phyloP scores from a whole-genome alignment of 2,113 vertebrate species.

The Xiphophorus maculatus region DNA sequence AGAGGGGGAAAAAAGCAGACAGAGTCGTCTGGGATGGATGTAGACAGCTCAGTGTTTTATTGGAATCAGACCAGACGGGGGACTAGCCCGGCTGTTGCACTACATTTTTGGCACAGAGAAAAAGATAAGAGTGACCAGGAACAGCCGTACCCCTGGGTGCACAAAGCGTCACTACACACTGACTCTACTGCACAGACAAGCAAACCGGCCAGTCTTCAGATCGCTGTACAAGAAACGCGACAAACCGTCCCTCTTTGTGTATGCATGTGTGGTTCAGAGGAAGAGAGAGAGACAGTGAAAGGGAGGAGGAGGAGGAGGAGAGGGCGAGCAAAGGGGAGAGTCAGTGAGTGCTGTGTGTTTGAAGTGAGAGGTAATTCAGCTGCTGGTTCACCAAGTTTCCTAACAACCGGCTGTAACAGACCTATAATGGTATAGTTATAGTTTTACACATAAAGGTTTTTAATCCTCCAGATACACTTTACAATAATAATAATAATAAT shows the following conservation, averaged over 20 bases:
- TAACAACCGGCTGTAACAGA: constrained; percentile 72
- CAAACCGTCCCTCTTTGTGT: constrained; percentile 57
- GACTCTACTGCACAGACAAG: constrained; percentile 80
- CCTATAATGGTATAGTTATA: constrained; percentile 69
- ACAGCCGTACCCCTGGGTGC: constrained; percentile 85
- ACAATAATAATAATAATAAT: constrained; percentile 74
- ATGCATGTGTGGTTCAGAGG: constrained; percentile 29
- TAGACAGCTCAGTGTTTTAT: constrained; percentile 91
- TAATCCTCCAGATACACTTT: constrained; percentile 71
- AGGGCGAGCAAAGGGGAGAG: constrained; percentile 33
- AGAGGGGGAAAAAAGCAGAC: constrained; percentile 1
- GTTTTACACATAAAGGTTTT: constrained; percentile 72
- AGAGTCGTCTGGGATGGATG: constrained; percentile 48
- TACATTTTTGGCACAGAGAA: constrained; percentile 98
- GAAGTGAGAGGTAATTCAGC: constrained; percentile 73
- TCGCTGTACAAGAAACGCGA: constrained; percentile 69
- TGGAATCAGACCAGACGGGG: constrained; percentile 89
- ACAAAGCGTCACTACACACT: constrained; percentile 93
- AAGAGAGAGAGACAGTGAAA: constrained; percentile 36
- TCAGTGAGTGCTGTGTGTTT: constrained; percentile 40
- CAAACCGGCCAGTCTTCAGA: constrained; percentile 66
- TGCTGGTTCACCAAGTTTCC: constrained; percentile 72
- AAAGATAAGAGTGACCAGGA: constrained; percentile 89
- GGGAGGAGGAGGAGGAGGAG: constrained; percentile 13
- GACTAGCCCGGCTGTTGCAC: constrained; percentile 97